Conservation (phyloP, 2,797 vertebrate genomes). For the Mionectes olivaceus region DNA sequence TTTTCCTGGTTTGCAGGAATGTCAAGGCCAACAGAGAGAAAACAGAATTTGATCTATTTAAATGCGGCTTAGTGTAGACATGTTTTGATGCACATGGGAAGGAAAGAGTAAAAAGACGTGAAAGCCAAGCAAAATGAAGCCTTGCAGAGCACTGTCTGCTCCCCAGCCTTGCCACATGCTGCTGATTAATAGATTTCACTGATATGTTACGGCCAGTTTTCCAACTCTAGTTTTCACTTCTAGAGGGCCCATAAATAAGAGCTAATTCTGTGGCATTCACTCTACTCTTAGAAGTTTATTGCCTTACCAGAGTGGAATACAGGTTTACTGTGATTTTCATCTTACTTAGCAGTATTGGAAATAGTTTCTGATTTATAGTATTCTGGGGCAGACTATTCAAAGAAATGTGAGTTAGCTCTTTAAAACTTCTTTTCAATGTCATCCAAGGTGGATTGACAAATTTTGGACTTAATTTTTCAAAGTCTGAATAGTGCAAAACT, state of each 20-base stretch:
- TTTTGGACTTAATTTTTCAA: not conserved
- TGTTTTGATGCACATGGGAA: not conserved
- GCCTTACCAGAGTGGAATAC: not conserved
- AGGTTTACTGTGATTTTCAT: not conserved
- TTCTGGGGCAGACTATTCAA: not conserved
- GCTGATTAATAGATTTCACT: not conserved
- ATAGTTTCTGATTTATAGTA: not conserved
- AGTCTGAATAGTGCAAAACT: not conserved
- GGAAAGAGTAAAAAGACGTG: not conserved
- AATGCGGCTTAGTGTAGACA: not conserved
- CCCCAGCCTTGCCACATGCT: not conserved
- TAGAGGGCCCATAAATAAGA: not conserved
- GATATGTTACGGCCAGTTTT: not conserved
- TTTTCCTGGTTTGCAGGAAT: constrained; percentile 46
- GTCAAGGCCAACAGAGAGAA: not conserved
- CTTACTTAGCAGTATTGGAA: not conserved
- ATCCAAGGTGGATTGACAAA: not conserved
- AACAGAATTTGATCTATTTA: not conserved
- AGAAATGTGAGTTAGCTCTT: not conserved
- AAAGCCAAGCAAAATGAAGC: not conserved
- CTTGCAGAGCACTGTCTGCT: not conserved
- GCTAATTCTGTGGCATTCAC: not conserved
- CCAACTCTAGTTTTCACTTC: not conserved
- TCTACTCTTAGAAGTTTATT: not conserved
- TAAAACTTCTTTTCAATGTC: not conserved